Conservation (phyloP, 2,888 invertebrate species). For the Trichopria drosophilae region DNA sequence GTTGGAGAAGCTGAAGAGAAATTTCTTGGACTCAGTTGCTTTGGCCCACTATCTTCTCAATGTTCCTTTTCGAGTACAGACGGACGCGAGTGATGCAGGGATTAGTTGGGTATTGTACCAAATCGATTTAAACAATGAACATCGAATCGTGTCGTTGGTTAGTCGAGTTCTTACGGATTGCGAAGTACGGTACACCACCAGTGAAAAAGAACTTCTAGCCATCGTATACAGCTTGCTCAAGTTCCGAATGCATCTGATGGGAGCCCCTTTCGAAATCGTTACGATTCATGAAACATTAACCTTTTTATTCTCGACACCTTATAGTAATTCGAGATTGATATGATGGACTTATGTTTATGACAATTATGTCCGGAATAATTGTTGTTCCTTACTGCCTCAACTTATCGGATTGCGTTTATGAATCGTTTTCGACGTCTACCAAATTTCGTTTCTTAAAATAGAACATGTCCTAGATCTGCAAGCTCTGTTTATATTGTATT, state of each 20-base stretch:
- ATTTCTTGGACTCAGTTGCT: too few species aligned
- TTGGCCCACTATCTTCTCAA: too few species aligned
- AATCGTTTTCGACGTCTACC: too few species aligned
- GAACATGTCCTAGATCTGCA: too few species aligned
- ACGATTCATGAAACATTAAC: constrained; percentile 12
- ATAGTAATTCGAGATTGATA: constrained; percentile 1
- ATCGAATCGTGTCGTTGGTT: constrained; percentile 32
- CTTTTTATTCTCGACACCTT: constrained; percentile 3
- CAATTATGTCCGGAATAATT: too few species aligned
- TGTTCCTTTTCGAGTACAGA: too few species aligned
- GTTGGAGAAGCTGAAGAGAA: constrained; percentile 20
- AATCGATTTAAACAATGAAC: constrained; percentile 7
- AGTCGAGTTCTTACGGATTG: constrained; percentile 32
- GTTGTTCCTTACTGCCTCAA: too few species aligned
- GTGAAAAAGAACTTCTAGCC: too few species aligned
- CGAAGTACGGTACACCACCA: constrained; percentile 6
- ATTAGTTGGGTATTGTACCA: constrained; percentile 36
- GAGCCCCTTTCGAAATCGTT: constrained; percentile 9
- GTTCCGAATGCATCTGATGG: constrained; percentile 33
- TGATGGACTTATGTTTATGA: constrained; percentile 14
- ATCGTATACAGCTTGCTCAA: constrained; percentile 37
- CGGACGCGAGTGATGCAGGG: constrained; percentile 15
- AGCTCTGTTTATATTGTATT: too few species aligned
- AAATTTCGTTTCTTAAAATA: too few species aligned
- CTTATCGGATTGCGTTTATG: too few species aligned